These are phyloP conservation scores for Sebastes kiyomatsui DNA, from an alignment of 2,797 vertebrate genomes.

Conservation along the genomic window DNA sequence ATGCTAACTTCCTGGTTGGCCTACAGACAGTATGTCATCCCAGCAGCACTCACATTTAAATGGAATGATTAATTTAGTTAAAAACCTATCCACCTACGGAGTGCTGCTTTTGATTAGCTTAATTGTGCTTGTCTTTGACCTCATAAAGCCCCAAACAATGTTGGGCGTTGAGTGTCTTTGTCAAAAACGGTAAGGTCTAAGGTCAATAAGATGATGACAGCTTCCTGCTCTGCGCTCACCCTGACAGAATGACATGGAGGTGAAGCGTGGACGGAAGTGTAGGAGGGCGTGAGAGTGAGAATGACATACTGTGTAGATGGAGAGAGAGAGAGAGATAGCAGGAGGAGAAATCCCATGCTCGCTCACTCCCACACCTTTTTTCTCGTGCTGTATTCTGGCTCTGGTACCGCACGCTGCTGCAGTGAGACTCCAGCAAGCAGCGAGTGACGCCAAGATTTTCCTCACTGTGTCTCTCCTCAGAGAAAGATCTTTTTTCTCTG, in stretches of 20 bases:
- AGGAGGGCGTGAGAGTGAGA: slow-evolving; percentile 49
- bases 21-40: background rate
- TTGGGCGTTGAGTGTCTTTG: background rate
- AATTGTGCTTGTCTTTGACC: background rate
- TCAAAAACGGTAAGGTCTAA: background rate
- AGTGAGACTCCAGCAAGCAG: slow-evolving; percentile 66
- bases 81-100: background rate
- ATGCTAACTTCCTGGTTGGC: background rate
- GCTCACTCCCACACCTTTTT: slow-evolving; percentile 84
- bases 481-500: slow-evolving; percentile 20
- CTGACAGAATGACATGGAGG: slow-evolving; percentile 38
- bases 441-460: slow-evolving; percentile 38
- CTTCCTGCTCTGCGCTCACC: slow-evolving; percentile 37
- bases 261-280: slow-evolving; percentile 67
- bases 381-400: slow-evolving; percentile 75
- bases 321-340: slow-evolving; percentile 33
- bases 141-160: background rate
- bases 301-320: slow-evolving; percentile 28
- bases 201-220: slow-evolving; percentile 25
- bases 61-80: background rate
- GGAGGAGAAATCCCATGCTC: slow-evolving; percentile 71
- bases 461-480: slow-evolving; percentile 34
- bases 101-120: background rate
- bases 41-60: background rate
- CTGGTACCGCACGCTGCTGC: slow-evolving; percentile 70